A percentile compares a stretch with the other conserved stretches of the same genome.
Evolutionary conservation across 1,140 invertebrate species (phyloP).

Genomic region (Drosophila teissieri): DNA sequence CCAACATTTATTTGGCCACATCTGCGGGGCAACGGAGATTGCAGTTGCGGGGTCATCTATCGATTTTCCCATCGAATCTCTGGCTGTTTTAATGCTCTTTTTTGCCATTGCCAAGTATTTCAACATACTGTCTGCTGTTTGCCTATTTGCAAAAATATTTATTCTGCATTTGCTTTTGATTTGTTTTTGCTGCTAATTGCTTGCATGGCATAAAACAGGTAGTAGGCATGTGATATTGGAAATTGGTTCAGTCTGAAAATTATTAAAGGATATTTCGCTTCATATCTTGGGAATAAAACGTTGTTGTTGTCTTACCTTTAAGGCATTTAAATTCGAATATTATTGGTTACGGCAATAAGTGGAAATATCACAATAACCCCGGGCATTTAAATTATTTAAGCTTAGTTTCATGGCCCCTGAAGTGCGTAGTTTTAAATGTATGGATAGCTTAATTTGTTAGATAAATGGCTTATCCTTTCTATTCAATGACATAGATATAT

Average conservation of each 20-base stretch:
- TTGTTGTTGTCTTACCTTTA: background rate
- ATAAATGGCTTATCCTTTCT: no score
- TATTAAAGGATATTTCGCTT: no score
- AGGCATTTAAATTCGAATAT: background rate
- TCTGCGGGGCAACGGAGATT: constrained; percentile 15
- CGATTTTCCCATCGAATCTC: constrained; percentile 34
- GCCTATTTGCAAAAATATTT: constrained; percentile 33
- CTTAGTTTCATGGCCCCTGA: background rate
- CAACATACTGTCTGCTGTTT: constrained; percentile 26
- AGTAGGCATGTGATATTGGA: background rate
- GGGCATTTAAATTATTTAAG: background rate
- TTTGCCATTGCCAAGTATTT: constrained; percentile 34
- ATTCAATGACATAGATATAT: no score
- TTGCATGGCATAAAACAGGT: background rate
- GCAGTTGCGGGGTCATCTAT: constrained; percentile 15
- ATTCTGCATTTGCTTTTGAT: constrained; percentile 25
- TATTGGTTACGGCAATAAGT: background rate
- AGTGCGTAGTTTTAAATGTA: no score
- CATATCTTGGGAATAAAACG: no score
- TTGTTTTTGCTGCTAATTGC: constrained; percentile 33
- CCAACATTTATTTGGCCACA: constrained; percentile 43
- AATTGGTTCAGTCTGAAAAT: background rate
- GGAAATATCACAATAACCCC: no score
- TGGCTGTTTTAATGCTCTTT: constrained; percentile 18
- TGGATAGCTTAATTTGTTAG: no score